Evolutionary conservation across 2,888 invertebrate genomes (phyloP).

Genomic region (Harpagoxenus sublaevis): DNA sequence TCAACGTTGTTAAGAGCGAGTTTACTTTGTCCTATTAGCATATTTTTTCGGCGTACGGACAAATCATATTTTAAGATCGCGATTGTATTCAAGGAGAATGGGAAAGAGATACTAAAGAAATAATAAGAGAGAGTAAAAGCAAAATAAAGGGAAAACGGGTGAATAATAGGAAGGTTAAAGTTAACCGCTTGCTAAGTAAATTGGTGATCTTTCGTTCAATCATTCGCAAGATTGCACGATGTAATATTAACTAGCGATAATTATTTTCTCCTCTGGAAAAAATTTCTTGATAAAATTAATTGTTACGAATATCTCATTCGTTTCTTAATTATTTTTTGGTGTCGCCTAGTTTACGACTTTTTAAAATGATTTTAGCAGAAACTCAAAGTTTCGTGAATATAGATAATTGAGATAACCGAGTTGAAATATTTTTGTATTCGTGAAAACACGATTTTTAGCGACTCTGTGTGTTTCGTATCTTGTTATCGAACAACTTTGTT

Average conservation of each 20-base stretch:
- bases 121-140: slow-evolving; percentile 22
- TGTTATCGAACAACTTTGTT: neutral
- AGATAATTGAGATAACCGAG: neutral
- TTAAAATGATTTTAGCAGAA: neutral
- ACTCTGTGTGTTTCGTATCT: neutral
- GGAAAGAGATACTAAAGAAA: slow-evolving; percentile 18
- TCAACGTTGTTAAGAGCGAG: slow-evolving; percentile 23
- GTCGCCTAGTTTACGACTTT: neutral
- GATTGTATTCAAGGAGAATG: slow-evolving; percentile 6
- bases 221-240: slow-evolving; percentile 17
- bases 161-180: slow-evolving; percentile 31
- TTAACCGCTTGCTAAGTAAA: slow-evolving; percentile 16
- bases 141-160: slow-evolving; percentile 23
- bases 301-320: neutral
- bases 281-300: slow-evolving; percentile 5
- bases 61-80: slow-evolving; percentile 50
- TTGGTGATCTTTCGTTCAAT: slow-evolving; percentile 32
- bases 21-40: slow-evolving; percentile 41
- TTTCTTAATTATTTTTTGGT: neutral
- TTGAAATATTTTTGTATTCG: neutral
- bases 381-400: neutral
- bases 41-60: slow-evolving; percentile 45
- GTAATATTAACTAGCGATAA: neutral
- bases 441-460: neutral
- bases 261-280: neutral